These are phyloP conservation scores for Glaucidium brasilianum DNA, from an alignment of 2,113 vertebrate species.

Conservation along the genomic window DNA sequence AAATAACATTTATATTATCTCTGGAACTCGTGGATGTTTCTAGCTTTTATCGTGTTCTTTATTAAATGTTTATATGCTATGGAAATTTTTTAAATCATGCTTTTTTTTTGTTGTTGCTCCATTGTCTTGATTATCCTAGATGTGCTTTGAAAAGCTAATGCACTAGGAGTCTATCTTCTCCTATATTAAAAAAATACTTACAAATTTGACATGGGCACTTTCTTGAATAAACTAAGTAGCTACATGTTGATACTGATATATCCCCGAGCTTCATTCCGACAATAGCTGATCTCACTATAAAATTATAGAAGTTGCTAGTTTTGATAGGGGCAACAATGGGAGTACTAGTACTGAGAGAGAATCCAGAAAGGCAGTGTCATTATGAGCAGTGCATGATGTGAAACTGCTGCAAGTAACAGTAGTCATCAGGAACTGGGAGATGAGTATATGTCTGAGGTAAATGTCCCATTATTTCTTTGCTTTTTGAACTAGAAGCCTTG, in stretches of 20 bases:
- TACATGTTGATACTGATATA: background rate
- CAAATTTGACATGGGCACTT: background rate
- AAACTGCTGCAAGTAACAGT: background rate
- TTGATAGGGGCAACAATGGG: background rate
- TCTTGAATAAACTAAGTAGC: background rate
- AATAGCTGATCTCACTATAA: background rate
- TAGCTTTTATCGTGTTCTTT: background rate
- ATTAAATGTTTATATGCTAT: background rate
- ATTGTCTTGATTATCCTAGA: background rate
- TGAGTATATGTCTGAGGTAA: background rate
- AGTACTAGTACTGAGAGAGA: background rate
- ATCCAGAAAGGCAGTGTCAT: background rate
- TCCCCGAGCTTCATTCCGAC: background rate
- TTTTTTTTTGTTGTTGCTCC: background rate
- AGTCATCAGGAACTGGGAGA: background rate
- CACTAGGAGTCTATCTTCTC: background rate
- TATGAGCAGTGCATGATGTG: background rate
- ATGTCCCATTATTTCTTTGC: background rate
- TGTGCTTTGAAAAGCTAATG: constrained; percentile 5
- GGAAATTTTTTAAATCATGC: background rate
- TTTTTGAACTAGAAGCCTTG: background rate
- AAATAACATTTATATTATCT: constrained; percentile 44
- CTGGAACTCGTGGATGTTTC: background rate
- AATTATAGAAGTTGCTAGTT: background rate
- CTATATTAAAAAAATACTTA: background rate